Percentiles rank a stretch among this genome's conserved stretches.
phyloP scores from a whole-genome alignment of 2,113 vertebrate genomes.

The Leucopsar rothschildi region DNA sequence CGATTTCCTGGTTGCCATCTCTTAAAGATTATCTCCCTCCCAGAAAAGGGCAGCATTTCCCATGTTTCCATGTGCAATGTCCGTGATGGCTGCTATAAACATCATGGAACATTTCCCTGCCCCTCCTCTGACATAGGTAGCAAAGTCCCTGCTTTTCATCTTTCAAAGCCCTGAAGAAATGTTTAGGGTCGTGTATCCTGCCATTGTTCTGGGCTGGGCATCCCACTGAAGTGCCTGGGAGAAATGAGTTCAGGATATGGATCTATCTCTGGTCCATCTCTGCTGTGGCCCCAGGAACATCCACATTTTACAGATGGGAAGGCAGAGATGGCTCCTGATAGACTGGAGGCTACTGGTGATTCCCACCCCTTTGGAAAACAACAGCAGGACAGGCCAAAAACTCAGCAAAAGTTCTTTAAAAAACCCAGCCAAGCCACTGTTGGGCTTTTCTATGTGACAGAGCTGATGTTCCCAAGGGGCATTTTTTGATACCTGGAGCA shows the following conservation, averaged over 20 bases:
- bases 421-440: not conserved
- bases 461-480: no score
- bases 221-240: conserved; percentile 51
- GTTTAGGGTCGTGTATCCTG: conserved; percentile 59
- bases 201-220: conserved; percentile 65
- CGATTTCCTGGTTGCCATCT: conserved; percentile 47
- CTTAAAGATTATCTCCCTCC: conserved; percentile 46
- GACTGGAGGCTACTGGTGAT: not conserved
- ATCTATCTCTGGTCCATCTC: conserved; percentile 56
- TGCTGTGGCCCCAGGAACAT: not conserved
- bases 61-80: conserved; percentile 37
- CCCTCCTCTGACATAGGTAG: conserved; percentile 23
- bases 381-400: not conserved
- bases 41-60: conserved; percentile 41
- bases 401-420: not conserved
- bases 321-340: not conserved
- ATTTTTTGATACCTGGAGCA: no score
- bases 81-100: conserved; percentile 46
- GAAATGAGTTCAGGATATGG: conserved; percentile 59
- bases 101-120: not conserved
- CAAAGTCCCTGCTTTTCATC: not conserved
- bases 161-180: conserved; percentile 16
- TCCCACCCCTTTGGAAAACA: not conserved
- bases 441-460: not conserved
- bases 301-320: not conserved